These are phyloP conservation scores for Thereva unica DNA, from an alignment of 2,888 invertebrate species.

Conservation along the genomic window DNA sequence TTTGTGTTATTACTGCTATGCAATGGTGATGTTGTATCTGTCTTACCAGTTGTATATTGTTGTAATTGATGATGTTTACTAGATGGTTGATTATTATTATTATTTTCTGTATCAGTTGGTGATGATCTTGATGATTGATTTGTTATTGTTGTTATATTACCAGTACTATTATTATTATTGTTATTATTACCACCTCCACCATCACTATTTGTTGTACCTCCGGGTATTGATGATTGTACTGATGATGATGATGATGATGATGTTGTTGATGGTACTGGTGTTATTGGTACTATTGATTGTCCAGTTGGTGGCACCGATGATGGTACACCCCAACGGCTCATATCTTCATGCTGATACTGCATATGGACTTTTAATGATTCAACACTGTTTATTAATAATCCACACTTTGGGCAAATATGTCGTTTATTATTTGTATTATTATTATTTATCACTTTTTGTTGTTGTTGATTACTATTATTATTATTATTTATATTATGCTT, in stretches of 20 bases:
- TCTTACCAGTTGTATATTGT: neutral
- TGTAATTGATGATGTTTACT: conserved; percentile 45
- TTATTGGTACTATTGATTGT: conserved; percentile 12
- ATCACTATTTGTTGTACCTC: conserved; percentile 6
- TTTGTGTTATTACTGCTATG: conserved; percentile 45
- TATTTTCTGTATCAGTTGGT: conserved; percentile 57
- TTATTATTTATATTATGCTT: too few relatives aligned
- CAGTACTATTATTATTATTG: conserved; percentile 59
- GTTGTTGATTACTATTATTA: neutral
- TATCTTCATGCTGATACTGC: conserved; percentile 77
- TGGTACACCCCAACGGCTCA: conserved; percentile 44
- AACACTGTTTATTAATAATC: conserved; percentile 73
- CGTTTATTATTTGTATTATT: conserved; percentile 55
- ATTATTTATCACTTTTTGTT: neutral
- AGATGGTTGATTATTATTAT: conserved; percentile 58
- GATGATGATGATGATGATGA: conserved; percentile 25
- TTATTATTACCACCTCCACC: conserved; percentile 7
- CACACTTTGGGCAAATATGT: conserved; percentile 76
- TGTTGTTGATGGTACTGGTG: conserved; percentile 7
- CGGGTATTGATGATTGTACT: conserved; percentile 10
- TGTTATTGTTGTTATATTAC: conserved; percentile 29
- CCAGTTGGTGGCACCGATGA: conserved; percentile 31
- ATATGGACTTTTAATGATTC: conserved; percentile 79
- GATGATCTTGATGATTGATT: conserved; percentile 39
- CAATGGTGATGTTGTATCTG: conserved; percentile 31